Evolutionary conservation across 2,888 invertebrate species (phyloP).

Genomic region (Homarus gammarus): DNA sequence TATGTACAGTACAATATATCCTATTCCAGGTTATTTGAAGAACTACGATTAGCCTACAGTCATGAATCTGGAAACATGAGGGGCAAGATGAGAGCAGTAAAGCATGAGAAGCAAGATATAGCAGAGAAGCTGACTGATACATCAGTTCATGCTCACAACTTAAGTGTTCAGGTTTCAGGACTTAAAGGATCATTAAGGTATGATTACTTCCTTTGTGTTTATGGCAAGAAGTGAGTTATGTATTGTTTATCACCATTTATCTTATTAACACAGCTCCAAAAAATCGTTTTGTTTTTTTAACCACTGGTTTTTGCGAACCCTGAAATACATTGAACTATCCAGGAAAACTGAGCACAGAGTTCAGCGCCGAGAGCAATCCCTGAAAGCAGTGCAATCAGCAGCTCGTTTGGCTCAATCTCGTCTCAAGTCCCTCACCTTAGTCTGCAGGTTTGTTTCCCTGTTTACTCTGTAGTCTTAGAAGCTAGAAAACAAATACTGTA

Average conservation of each 20-base stretch:
- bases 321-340: no score
- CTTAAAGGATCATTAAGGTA: conserved; percentile 63
- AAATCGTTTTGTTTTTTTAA: no score
- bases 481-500: no score
- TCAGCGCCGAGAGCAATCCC: conserved; percentile 33
- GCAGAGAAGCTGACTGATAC: conserved; percentile 64
- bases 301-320: no score
- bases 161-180: conserved; percentile 60
- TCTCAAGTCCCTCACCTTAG: conserved; percentile 44
- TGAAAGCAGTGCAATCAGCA: conserved; percentile 33
- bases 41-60: conserved; percentile 40
- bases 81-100: conserved; percentile 38
- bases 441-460: conserved; percentile 36
- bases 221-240: no score
- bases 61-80: conserved; percentile 50
- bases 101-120: conserved; percentile 44
- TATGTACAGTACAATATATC: no score
- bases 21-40: conserved; percentile 51
- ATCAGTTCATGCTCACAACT: conserved; percentile 30
- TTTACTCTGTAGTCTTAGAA: not conserved
- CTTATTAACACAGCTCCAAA: no score
- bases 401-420: conserved; percentile 36
- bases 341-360: conserved; percentile 49
- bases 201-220: no score
- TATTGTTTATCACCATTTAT: no score